phyloP scores from a whole-genome alignment of 2,888 invertebrate species.

The Thymelicus acteon region DNA sequence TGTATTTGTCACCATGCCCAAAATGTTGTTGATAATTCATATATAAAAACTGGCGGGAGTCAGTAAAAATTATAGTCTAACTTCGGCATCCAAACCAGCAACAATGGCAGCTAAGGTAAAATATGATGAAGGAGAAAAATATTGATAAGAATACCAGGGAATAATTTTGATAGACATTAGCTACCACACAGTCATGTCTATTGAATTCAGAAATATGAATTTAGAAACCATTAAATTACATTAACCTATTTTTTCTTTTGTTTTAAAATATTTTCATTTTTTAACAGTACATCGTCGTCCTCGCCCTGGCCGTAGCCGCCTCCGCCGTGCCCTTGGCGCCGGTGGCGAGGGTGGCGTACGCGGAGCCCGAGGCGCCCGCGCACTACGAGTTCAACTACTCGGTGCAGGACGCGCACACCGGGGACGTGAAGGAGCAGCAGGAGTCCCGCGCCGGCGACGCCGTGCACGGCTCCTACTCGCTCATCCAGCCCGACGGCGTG shows the following conservation, averaged over 20 bases:
- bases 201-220: too few relatives aligned
- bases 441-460: conserved; percentile 72
- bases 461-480: conserved; percentile 77
- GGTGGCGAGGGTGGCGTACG: conserved; percentile 62
- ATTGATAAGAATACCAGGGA: too few relatives aligned
- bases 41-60: conserved; percentile 67
- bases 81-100: conserved; percentile 56
- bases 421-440: conserved; percentile 78
- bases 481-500: conserved; percentile 78
- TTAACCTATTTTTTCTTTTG: too few relatives aligned
- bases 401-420: conserved; percentile 72
- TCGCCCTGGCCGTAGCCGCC: conserved; percentile 61
- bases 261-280: background rate
- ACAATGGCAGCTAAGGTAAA: conserved; percentile 75
- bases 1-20: conserved; percentile 48
- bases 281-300: conserved; percentile 57
- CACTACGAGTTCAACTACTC: conserved; percentile 77
- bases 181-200: too few relatives aligned
- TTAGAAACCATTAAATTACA: too few relatives aligned
- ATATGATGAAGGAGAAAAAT: background rate
- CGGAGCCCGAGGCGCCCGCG: conserved; percentile 67
- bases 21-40: conserved; percentile 50
- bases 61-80: conserved; percentile 59
- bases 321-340: conserved; percentile 54
- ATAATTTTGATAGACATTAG: too few relatives aligned